A percentile compares a stretch with the other conserved stretches of the same genome.
Evolutionary conservation across 2,888 invertebrate genomes (phyloP).

Genomic region (Chalcis sispes): DNA sequence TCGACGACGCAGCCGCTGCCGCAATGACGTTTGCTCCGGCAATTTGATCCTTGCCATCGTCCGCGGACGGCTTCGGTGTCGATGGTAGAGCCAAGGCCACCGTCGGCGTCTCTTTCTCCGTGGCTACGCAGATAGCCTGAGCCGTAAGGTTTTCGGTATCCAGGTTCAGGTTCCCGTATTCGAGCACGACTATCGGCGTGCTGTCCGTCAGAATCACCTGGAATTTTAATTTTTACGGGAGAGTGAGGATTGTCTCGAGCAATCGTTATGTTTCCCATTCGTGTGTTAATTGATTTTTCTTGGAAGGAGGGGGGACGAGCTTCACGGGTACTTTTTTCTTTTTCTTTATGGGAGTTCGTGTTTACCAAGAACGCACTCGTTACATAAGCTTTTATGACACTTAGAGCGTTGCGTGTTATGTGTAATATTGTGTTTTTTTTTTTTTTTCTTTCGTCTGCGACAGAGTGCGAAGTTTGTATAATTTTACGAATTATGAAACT

Average conservation of each 20-base stretch:
- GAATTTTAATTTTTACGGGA: background rate
- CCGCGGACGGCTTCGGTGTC: background rate
- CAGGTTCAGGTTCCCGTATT: slow-evolving; percentile 50
- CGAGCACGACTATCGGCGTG: slow-evolving; percentile 55
- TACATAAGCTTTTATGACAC: too few relatives aligned
- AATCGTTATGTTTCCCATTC: too few relatives aligned
- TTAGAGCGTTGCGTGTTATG: too few relatives aligned
- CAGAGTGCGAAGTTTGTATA: too few relatives aligned
- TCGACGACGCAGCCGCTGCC: background rate
- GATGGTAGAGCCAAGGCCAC: background rate
- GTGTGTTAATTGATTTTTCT: too few relatives aligned
- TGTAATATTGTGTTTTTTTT: too few relatives aligned
- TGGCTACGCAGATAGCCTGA: slow-evolving; percentile 44
- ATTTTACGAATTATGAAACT: too few relatives aligned
- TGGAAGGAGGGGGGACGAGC: too few relatives aligned
- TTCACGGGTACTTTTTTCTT: too few relatives aligned
- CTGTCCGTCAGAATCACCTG: slow-evolving; percentile 52
- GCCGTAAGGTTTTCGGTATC: slow-evolving; percentile 11
- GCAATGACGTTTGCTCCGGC: slow-evolving; percentile 7
- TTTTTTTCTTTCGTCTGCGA: too few relatives aligned
- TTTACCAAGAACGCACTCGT: too few relatives aligned
- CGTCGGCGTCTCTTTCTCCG: slow-evolving; percentile 19
- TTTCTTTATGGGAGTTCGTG: too few relatives aligned
- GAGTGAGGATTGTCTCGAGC: background rate
- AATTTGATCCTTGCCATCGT: slow-evolving; percentile 40